Evolutionary conservation across 92 coral and sea anemone species (phyloP), one percentile per base, ranked within the genome.

Genomic region (Micromussa lordhowensis): DNA sequence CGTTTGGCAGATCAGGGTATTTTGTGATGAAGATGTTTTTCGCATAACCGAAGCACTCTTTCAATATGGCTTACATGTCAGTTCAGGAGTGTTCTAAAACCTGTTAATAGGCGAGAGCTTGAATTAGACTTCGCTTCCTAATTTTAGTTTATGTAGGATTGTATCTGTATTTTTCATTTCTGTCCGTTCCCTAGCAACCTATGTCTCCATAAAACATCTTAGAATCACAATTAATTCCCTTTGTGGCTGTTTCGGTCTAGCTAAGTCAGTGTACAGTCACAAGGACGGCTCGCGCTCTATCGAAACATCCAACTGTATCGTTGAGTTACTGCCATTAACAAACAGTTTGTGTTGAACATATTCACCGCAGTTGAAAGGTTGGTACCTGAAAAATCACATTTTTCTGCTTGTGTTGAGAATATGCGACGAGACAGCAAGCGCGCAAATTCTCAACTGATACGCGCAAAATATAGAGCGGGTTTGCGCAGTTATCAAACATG

Each of bases 191-290:
- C 58, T 79, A 4, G 83, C 71, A 79, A 79, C 83, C 19, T 79
- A 79, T 57, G 68, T 58, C 49, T 22, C 10, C 70, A 11, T 55
- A 31, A 79, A 79, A 79, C 83, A 58, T 79, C 83, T 57, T 58
- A 18, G 4, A 30, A 58, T 79, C 49, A 79, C 34, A 32, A 59
- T 58, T 30, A 32, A 59, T 58, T 30, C 22, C 9, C 30, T 30
- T 79, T 57, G 21, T 24, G 16, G 55, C 13, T 38, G 13, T 8
- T 64, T 64, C 15, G 2, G 22, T 64, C 30, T 28, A 19, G 30
- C 9, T 12, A 30, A 28, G 31, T 26, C 34, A 66, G 71, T 28
- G 1, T 66, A 28, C 71, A 66, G 71, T 12, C 71, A 66, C 32
- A 66, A 66, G 34, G 71, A 61, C n/a, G n/a, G 29, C 13, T 66